These are phyloP conservation scores for Scolopax rusticola DNA, from an alignment of 2,797 vertebrate genomes.

Conservation along the genomic window DNA sequence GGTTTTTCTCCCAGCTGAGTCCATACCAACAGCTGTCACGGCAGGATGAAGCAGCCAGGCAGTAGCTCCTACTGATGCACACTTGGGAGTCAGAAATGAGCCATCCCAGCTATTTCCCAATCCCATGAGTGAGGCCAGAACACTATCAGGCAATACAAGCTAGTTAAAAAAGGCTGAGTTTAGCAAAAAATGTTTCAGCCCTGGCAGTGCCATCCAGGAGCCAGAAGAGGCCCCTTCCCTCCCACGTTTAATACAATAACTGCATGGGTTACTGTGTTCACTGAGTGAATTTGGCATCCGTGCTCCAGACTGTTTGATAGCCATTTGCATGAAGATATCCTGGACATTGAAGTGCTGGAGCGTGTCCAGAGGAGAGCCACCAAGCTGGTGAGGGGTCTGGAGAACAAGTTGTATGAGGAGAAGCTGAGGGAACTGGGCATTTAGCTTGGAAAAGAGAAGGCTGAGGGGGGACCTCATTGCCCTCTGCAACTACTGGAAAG, in stretches of 20 bases:
- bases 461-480: no score
- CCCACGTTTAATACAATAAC: neutral
- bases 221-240: neutral
- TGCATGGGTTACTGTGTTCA: neutral
- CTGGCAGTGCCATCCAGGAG: neutral
- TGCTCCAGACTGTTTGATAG: neutral
- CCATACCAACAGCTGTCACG: neutral
- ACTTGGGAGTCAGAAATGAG: neutral
- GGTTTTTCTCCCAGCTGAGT: neutral
- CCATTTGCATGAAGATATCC: neutral
- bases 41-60: neutral
- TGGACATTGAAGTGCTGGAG: no score
- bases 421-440: no score
- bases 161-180: neutral
- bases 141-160: neutral
- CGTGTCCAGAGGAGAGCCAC: no score
- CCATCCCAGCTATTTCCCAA: neutral
- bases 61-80: neutral
- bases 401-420: no score
- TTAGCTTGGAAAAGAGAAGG: no score
- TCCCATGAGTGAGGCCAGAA: neutral
- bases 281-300: neutral
- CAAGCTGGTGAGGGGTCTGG: no score
- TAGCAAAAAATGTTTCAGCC: neutral
- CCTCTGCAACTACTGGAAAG: no score